phyloP scores from a whole-genome alignment of 2,113 vertebrate genomes.

The Mohoua ochrocephala region DNA sequence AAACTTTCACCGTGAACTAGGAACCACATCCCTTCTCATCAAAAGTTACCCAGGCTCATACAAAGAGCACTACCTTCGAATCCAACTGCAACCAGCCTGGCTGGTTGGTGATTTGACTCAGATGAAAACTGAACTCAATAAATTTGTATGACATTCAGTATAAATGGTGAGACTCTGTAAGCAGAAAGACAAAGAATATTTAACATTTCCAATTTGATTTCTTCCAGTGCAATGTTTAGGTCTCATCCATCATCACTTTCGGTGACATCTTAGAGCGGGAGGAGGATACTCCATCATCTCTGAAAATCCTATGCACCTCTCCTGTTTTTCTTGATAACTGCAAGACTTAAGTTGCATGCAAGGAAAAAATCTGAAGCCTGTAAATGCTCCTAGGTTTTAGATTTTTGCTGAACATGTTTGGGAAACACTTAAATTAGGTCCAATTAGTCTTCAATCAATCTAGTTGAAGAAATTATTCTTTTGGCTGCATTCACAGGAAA shows the following conservation, averaged over 20 bases:
- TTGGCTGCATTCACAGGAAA: conserved; percentile 15
- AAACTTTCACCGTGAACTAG: neutral
- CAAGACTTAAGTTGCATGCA: neutral
- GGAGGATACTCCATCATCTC: neutral
- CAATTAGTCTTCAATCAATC: conserved; percentile 37
- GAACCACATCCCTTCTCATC: neutral
- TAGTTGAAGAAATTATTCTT: conserved; percentile 39
- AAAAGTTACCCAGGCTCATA: neutral
- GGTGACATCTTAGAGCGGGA: neutral
- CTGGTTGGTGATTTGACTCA: neutral
- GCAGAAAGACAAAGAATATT: neutral
- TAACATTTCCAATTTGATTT: neutral
- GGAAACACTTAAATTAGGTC: conserved; percentile 38
- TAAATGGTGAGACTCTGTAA: neutral
- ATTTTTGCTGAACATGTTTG: conserved; percentile 17
- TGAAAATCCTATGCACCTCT: neutral
- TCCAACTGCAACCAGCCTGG: neutral
- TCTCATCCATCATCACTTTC: neutral
- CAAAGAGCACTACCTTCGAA: neutral
- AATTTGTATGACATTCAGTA: neutral
- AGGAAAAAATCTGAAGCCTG: neutral
- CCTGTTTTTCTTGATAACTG: neutral
- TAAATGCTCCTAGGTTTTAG: neutral
- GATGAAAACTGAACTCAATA: neutral
- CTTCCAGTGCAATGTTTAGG: neutral